Evolutionary conservation across 1,140 invertebrate species (phyloP), one percentile per base, ranked within the genome.

Genomic region (Drosophila teissieri): DNA sequence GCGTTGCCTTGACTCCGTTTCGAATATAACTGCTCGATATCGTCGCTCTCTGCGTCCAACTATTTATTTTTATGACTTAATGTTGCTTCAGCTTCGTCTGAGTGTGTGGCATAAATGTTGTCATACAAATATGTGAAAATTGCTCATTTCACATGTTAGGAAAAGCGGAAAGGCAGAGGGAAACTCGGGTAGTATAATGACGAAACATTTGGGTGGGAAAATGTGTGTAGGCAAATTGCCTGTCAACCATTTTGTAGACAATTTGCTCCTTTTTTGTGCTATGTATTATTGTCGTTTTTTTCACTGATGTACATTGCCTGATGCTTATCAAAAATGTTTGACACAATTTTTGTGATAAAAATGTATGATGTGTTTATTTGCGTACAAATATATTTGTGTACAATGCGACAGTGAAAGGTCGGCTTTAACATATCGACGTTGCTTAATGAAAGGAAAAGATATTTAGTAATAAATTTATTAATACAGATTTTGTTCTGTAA

Each of bases 71-170:
- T 86, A 85, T 85, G 82, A 78, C 82, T 88, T 81, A 81, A 85
- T 86, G 83, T 81, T 81, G 82, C 78, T 72, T 63, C 73, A 78
- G 73, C 70, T 70, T 31, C 48, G 55, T 56, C 42, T 75, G 62
- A 56, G 53, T 67, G 61, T 61, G 60, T 64, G 57, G 73, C 73
- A 48, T 54, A 80, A 86, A 81, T 72, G 79, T 68, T 88, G 65
- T 77, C 83, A 79, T 86, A 80, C 86, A 88, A 86, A 86, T 86
- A 86, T 86, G 83, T 86, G 83, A 88, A 86, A 86, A 86, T 88
- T 86, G 83, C 83, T 86, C 83, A 88, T 86, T 86, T 86, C 70
- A 86, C 76, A 88, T 79, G 79, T 65, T 77, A 53, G 37, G 68
- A 58, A 77, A 70, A 61, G 58, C 48, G 40, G 11, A 14, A 46